Base-by-base conservation (phyloP, 2,113 vertebrate genomes). In the Propithecus coquereli region DNA sequence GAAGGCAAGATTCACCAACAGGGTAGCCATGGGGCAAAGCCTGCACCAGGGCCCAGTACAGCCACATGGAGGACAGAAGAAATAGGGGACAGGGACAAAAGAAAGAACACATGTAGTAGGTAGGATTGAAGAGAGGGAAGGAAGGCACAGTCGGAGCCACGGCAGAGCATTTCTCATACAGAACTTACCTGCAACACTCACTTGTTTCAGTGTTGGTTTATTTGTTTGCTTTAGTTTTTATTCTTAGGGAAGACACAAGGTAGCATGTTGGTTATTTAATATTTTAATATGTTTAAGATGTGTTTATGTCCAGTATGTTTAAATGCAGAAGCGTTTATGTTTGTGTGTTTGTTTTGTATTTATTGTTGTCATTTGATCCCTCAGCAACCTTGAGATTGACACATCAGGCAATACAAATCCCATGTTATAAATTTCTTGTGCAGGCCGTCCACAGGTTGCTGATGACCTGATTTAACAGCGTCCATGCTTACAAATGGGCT, bases 401-500 rank as follows among this genome's bases (percentile, higher is more conserved):
- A 27, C 27, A 2, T 11, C 8, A 7, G 30, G 6, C 4, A 16
- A 6, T 13, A 45, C 0, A 0, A 20, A 40, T 43, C 23, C 37
- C 2, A 4, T 16, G 40, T 54, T 37, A 13, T 40, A 30, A 50
- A 32, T 32, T 20, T n/a, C 32, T 37, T 32, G n/a, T 27, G 22
- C 27, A 59, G 57, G 6, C 57, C 7, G 57, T 59, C 57, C 57
- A 1, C 20, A 8, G 50, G 57, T 8, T 23, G 23, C 6, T 6
- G 57, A 59, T 22, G 57, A 59, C 57, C 57, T 18, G 57, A 59
- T 8, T 59, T 59, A 59, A 50, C 57, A 22, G 2, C 22, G 22
- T 59, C 20, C 22, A 18, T 59, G 23, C 20, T 59, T 59, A 59
- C 18, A 22, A 22, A n/a, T n/a, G n/a, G n/a, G n/a, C n/a, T n/a